Percentiles rank a stretch among this genome's conserved stretches.
phyloP scores from a whole-genome alignment of 2,888 invertebrate genomes.

The Masnerella sp. region DNA sequence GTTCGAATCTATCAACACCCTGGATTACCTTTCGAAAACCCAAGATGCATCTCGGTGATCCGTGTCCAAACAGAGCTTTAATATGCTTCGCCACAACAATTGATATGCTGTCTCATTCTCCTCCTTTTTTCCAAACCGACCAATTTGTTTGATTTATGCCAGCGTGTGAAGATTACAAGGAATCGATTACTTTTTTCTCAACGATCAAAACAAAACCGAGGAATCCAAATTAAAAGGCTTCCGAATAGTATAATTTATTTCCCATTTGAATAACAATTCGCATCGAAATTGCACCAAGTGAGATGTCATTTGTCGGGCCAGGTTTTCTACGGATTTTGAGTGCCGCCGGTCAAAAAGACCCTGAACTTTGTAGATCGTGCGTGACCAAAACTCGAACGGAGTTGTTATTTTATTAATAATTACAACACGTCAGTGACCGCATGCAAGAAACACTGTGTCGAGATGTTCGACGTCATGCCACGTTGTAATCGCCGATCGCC shows the following conservation, averaged over 20 bases:
- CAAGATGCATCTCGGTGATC: constrained; percentile 51
- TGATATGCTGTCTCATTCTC: constrained; percentile 50
- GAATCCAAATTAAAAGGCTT: constrained; percentile 33
- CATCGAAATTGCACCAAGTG: constrained; percentile 26
- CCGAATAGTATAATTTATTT: constrained; percentile 25
- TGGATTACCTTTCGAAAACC: constrained; percentile 44
- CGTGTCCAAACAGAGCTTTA: constrained; percentile 57
- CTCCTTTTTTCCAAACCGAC: constrained; percentile 37
- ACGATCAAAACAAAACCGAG: constrained; percentile 23
- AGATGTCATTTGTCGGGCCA: constrained; percentile 41
- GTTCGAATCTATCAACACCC: constrained; percentile 47
- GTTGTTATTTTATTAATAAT: constrained; percentile 58
- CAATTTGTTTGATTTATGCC: constrained; percentile 54
- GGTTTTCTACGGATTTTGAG: constrained; percentile 40
- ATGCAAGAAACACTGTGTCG: constrained; percentile 46
- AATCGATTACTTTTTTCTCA: constrained; percentile 49
- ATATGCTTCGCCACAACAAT: constrained; percentile 45
- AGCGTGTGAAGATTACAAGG: constrained; percentile 55
- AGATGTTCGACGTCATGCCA: constrained; percentile 59
- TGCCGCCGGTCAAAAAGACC: constrained; percentile 32
- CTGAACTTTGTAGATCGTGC: constrained; percentile 54
- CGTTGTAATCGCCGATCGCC: constrained; percentile 60
- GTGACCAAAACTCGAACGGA: constrained; percentile 48
- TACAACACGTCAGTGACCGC: constrained; percentile 55
- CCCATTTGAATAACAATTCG: constrained; percentile 16